Conservation (phyloP, 2,113 vertebrate genomes). For the Elanus axillaris region DNA sequence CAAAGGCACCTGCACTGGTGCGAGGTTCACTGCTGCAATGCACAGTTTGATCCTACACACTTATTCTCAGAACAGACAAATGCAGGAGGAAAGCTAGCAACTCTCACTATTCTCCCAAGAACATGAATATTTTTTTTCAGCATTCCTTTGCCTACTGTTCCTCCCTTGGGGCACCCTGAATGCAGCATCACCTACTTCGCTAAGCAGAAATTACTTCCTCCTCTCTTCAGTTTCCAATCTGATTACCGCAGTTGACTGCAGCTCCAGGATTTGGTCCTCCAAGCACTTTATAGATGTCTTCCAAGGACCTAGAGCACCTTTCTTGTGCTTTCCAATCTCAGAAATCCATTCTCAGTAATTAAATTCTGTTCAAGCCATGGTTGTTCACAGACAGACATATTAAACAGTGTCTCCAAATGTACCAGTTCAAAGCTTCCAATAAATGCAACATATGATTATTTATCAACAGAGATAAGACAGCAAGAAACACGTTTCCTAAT, state of each 20-base stretch:
- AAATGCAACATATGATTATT: neutral
- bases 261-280: neutral
- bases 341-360: conserved; percentile 20
- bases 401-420: neutral
- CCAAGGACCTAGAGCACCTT: neutral
- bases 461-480: conserved; percentile 2
- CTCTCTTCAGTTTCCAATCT: neutral
- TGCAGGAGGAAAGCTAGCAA: neutral
- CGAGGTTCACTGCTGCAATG: neutral
- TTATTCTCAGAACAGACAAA: neutral
- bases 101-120: neutral
- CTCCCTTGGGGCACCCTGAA: neutral
- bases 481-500: neutral
- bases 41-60: neutral
- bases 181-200: neutral
- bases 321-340: neutral
- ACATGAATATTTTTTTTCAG: neutral
- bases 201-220: neutral
- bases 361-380: neutral
- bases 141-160: neutral
- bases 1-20: neutral
- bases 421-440: neutral
- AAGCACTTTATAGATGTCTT: neutral
- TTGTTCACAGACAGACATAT: neutral
- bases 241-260: neutral